These are phyloP conservation scores for Trissonchulus sp. DNA, from an alignment of 2,888 invertebrate species.

Conservation along the genomic window DNA sequence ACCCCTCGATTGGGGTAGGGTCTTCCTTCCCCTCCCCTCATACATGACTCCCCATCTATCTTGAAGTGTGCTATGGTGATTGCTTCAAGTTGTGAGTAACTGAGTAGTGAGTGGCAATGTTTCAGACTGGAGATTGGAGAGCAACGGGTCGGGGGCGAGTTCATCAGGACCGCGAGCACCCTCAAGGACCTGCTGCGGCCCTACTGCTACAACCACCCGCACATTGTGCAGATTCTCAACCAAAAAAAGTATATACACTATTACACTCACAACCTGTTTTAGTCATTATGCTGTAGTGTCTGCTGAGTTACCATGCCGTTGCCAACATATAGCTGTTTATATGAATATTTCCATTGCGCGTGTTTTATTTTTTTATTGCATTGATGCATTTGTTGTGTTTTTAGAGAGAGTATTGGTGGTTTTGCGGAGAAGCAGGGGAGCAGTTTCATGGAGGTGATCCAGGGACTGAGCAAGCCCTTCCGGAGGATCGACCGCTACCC, in stretches of 20 bases:
- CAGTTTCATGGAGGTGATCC: conserved; percentile 79
- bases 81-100: no score
- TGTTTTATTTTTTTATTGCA: no score
- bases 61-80: no score
- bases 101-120: no score
- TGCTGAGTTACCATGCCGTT: background rate
- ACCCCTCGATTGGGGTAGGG: no score
- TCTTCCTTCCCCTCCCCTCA: no score
- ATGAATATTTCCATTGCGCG: no score
- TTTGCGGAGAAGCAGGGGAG: conserved; percentile 84
- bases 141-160: conserved; percentile 82
- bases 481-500: conserved; percentile 89
- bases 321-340: no score
- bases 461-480: conserved; percentile 89
- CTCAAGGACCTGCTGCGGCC: conserved; percentile 72
- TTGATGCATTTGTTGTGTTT: background rate
- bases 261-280: background rate
- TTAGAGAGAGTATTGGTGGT: conserved; percentile 71
- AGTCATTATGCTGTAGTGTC: background rate
- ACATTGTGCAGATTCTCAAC: conserved; percentile 84
- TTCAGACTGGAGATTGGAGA: conserved; percentile 57
- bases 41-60: no score
- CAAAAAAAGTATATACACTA: conserved; percentile 71
- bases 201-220: conserved; percentile 88
- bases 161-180: conserved; percentile 64